Evolutionary conservation across 2,888 invertebrate species (phyloP), one percentile per base, ranked within the genome.

Genomic region (Parthenolecanium corni): DNA sequence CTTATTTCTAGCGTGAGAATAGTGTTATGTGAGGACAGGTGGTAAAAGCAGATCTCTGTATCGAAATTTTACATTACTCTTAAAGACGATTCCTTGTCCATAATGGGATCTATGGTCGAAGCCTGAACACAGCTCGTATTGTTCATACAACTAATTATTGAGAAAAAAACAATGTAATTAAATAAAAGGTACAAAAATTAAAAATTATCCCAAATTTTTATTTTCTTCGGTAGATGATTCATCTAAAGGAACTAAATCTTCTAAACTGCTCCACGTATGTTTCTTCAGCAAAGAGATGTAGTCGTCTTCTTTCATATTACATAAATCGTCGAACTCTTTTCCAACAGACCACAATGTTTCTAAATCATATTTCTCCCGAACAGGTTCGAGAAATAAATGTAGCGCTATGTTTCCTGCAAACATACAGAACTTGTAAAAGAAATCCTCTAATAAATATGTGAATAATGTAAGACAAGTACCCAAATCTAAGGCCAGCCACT

Each of bases 271-370:
- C 18, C 20, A 21, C 11, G 38, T 54, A 38, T 63, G 54, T 23
- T 63, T 25, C 16, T 63, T 21, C 21, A 63, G 23, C 31, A 63
- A 23, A 2, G 52, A 25, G 54, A 63, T 63, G 16, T 53, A 53
- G 1, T 25, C 20, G 31, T 63, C 63, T 31, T 63, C 63, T 24
- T 63, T 63, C 24, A 47, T 31, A 46, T 54, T 46, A 12, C 36
- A n/a, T 36, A 52, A 44, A 63, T 47, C 79, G 74, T 94, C 94
- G 77, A 79, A 89, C 70, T 88, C 79, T 0, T 82, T 75, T 1
- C 95, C 95, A 18, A 93, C 82, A 42, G 88, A 79, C 96, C 95
- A 96, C 38, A 96, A 75, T 0, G 86, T 85, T 74, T 96, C 96
- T 67, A 96, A 77, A 74, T 95, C 93, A 73, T 92, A 94, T 5